Conservation (phyloP, 30 jellyfish, hydroid and myxozoan genomes). For the Hydra vulgaris region DNA sequence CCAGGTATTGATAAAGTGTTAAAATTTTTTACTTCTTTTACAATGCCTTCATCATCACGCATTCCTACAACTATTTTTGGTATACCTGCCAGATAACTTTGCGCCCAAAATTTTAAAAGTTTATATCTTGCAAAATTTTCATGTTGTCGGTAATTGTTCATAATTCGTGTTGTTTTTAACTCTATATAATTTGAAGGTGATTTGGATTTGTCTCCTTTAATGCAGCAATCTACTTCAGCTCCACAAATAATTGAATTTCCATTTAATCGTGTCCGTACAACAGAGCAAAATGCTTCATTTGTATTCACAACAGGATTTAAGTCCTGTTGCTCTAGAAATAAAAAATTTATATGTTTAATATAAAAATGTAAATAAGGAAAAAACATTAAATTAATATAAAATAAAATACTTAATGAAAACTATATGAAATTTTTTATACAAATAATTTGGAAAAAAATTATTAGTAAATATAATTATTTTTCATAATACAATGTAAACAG, state of each 20-base stretch:
- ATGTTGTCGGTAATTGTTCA: slow-evolving; percentile 30
- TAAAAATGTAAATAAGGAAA: not conserved
- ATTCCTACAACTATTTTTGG: slow-evolving; percentile 80
- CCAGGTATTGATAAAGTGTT: slow-evolving; percentile 55
- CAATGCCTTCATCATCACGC: slow-evolving; percentile 86
- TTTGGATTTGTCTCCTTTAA: slow-evolving; percentile 27
- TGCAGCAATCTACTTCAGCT: slow-evolving; percentile 86
- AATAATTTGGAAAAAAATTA: no score
- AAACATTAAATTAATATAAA: no score
- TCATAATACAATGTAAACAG: no score
- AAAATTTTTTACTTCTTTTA: slow-evolving; percentile 27
- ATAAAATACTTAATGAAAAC: no score
- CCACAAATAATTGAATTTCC: slow-evolving; percentile 68
- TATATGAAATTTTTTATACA: no score
- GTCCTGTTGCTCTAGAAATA: not conserved
- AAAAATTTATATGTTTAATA: not conserved
- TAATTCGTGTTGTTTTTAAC: slow-evolving; percentile 63
- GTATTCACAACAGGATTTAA: slow-evolving; percentile 28
- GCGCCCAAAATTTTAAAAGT: slow-evolving; percentile 87
- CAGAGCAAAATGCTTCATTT: slow-evolving; percentile 77
- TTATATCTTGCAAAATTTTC: slow-evolving; percentile 68
- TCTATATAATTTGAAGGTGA: slow-evolving; percentile 67
- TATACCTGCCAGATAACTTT: slow-evolving; percentile 79
- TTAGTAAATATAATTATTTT: no score
- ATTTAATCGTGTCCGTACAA: slow-evolving; percentile 55